Conservation (phyloP, 2,888 invertebrate genomes). For the Tetragonisca angustula region DNA sequence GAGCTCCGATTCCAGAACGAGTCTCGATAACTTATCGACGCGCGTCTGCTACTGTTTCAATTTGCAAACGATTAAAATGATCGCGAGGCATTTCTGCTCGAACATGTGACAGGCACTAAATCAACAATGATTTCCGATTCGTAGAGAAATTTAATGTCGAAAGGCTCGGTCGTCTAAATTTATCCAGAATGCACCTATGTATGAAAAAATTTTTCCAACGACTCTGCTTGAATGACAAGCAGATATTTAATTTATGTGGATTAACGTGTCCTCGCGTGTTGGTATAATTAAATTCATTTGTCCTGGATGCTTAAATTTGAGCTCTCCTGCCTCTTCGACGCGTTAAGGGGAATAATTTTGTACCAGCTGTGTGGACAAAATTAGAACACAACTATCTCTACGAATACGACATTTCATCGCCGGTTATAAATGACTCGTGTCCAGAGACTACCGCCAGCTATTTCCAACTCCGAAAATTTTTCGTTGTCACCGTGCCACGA, state of each 20-base stretch:
- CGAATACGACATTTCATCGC: slow-evolving; percentile 13
- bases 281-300: neutral
- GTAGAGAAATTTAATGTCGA: neutral
- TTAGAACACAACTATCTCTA: slow-evolving; percentile 9
- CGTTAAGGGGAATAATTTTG: neutral
- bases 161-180: too few relatives aligned
- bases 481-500: neutral
- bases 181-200: too few relatives aligned
- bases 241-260: too few relatives aligned
- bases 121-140: neutral
- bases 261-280: too few relatives aligned
- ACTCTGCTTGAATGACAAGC: too few relatives aligned
- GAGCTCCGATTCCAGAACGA: slow-evolving; percentile 6
- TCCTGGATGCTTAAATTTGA: neutral
- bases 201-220: too few relatives aligned
- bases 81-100: neutral
- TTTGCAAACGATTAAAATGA: neutral
- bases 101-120: neutral
- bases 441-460: slow-evolving; percentile 8
- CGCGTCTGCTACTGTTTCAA: neutral
- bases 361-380: neutral
- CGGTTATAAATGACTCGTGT: slow-evolving; percentile 16
- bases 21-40: slow-evolving; percentile 24
- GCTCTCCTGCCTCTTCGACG: neutral
- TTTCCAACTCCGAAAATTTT: slow-evolving; percentile 11